These are phyloP conservation scores for Eolophus roseicapilla DNA, from an alignment of 2,113 vertebrate species.

Conservation along the genomic window DNA sequence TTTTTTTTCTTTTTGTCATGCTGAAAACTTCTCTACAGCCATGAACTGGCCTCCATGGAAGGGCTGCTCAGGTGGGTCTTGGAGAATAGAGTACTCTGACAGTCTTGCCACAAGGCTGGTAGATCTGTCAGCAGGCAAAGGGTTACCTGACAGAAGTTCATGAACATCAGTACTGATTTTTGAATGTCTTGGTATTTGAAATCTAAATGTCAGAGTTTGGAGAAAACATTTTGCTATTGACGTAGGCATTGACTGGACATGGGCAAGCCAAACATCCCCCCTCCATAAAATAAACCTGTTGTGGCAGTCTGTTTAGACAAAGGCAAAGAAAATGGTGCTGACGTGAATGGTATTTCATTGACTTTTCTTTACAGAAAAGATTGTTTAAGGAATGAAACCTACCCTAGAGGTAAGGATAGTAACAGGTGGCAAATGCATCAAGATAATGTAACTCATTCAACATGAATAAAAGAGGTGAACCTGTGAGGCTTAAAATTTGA, in stretches of 20 bases:
- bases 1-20: not conserved
- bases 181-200: constrained; percentile 55
- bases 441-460: not conserved
- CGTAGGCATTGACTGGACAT: not conserved
- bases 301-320: not conserved
- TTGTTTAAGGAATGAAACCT: not conserved
- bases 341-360: not conserved
- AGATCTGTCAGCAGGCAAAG: not conserved
- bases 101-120: not conserved
- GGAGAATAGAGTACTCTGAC: not conserved
- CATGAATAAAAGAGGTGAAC: not conserved
- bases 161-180: constrained; percentile 20
- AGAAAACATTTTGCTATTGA: constrained; percentile 35
- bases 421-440: not conserved
- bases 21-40: not conserved
- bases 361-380: not conserved
- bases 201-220: constrained; percentile 50
- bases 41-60: not conserved
- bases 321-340: not conserved
- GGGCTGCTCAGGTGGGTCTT: not conserved
- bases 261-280: not conserved
- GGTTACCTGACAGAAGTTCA: not conserved
- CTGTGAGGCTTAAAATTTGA: not conserved
- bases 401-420: not conserved
- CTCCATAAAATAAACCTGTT: not conserved